Base-by-base conservation (phyloP, 2,888 invertebrate species). In the Stictocephala bisonia region DNA sequence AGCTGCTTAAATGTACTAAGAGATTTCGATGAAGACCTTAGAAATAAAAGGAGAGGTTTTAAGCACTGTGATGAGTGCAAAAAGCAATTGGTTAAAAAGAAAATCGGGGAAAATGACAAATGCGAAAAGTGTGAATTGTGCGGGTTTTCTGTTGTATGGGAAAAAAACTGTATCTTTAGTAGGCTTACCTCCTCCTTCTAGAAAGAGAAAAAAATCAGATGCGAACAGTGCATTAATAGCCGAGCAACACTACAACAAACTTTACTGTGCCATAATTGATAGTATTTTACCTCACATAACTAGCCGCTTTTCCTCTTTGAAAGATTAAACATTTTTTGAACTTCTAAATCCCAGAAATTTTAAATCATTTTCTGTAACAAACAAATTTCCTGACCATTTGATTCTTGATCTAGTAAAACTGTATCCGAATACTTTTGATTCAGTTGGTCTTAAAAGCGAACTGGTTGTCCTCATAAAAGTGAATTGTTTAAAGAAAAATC, bases 301-400 rank as follows among this genome's bases (percentile, higher is more conserved):
- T 60, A 20, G 6, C 31, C 13, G 60, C 18, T 60, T 60, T 60
- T 31, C 27, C 13, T 56, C 29, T 60, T n/a, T 60, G 31, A 1
- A 31, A 31, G n/a, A 31, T 18, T 31, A 29, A 6, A 15, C n/a
- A 15, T 26, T 60, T 29, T 27, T 60, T 60, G 29, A n/a, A 60
- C 22, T 56, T 20, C 3, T 56, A 56, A 26, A 56, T 56, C 26
- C 24, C 22, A 56, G 27, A 11, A 56, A 60, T 18, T 60, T 60
- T 35, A 31, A 58, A 31, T 60, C 20, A 31, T 60, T 27, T 60
- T 60, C 60, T 29, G 60, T 3, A 20, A 60, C 20, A n/a, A 26
- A 60, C n/a, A 60, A 60, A 31, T 60, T 60, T 31, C 60, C 60
- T 29, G 31, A 29, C 13, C 29, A 60, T 31, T 35, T 58, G 27